A percentile compares a stretch with the other conserved stretches of the same genome.
These are phyloP conservation scores for Poecilus cupreus DNA, from an alignment of 2,888 invertebrate genomes.

Conservation along the genomic window DNA sequence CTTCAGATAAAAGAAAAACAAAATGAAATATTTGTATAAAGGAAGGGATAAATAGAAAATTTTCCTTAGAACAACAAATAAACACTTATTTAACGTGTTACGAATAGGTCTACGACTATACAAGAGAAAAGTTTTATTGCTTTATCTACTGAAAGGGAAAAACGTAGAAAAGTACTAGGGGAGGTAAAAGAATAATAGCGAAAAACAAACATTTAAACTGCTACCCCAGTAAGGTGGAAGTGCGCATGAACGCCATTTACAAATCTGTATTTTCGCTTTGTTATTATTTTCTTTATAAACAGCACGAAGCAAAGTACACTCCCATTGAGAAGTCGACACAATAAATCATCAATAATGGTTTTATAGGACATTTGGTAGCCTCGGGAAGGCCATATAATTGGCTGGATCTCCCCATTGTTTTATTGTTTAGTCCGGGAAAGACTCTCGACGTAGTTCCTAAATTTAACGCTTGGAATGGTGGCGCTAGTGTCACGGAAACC, in stretches of 20 bases:
- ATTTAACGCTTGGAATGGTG: constrained; percentile 1
- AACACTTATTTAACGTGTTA: constrained; percentile 54
- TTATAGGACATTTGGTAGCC: constrained; percentile 51
- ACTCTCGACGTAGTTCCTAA: constrained; percentile 34
- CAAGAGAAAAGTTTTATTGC: constrained; percentile 56
- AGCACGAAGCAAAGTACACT: constrained; percentile 39
- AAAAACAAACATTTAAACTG: constrained; percentile 53
- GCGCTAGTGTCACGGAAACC: constrained; percentile 6
- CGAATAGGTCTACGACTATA: constrained; percentile 33
- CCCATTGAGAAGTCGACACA: constrained; percentile 48
- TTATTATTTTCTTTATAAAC: constrained; percentile 59
- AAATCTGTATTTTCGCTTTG: constrained; percentile 58
- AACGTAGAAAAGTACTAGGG: constrained; percentile 48
- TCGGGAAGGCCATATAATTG: constrained; percentile 53
- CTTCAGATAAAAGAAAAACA: not conserved
- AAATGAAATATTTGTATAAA: constrained; percentile 27
- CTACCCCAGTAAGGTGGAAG: constrained; percentile 34
- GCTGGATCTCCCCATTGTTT: constrained; percentile 52
- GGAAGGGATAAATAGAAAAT: constrained; percentile 16
- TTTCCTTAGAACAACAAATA: constrained; percentile 47
- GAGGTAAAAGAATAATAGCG: constrained; percentile 49
- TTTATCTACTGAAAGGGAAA: constrained; percentile 51
- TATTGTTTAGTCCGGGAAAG: constrained; percentile 36
- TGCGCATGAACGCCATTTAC: constrained; percentile 50
- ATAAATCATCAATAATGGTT: constrained; percentile 59